Evolutionary conservation across 2,797 vertebrate species (phyloP).

Genomic region (Echeneis naucrates): DNA sequence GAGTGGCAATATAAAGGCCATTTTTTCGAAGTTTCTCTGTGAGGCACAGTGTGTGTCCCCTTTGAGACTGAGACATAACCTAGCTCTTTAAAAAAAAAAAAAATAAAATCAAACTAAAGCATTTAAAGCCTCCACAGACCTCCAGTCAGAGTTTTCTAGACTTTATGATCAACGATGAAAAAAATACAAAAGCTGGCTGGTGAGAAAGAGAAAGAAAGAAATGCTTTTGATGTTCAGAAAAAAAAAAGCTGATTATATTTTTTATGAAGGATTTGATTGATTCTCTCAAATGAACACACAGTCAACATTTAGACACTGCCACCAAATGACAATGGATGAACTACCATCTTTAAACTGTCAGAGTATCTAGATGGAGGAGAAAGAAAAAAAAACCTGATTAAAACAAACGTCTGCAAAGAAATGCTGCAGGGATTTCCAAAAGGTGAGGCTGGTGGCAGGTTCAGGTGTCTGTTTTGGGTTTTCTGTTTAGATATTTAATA

Average conservation of each 20-base stretch:
- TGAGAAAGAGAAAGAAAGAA: constrained; percentile 26
- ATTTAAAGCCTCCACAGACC: constrained; percentile 28
- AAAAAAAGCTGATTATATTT: constrained; percentile 26
- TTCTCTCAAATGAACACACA: constrained; percentile 5
- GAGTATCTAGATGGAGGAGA: background rate
- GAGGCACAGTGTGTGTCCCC: constrained; percentile 7
- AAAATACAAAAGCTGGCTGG: constrained; percentile 35
- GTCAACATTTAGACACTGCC: constrained; percentile 7
- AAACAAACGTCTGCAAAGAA: background rate
- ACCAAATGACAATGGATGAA: background rate
- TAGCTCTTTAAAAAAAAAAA: constrained; percentile 1
- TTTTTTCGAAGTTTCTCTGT: constrained; percentile 23
- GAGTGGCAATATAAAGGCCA: constrained; percentile 33
- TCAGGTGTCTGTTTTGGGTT: background rate
- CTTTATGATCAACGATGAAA: constrained; percentile 63
- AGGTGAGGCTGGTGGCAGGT: background rate
- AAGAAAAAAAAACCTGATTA: background rate
- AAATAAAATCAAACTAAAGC: constrained; percentile 41
- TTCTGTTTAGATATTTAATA: constrained; percentile 11
- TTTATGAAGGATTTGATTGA: constrained; percentile 8
- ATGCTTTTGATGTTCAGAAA: constrained; percentile 45
- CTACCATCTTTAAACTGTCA: background rate
- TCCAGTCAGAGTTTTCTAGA: constrained; percentile 24
- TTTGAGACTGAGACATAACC: constrained; percentile 16
- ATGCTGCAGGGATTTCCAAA: background rate